Evolutionary conservation across 2,113 vertebrate species (phyloP).

Genomic region (Ammospiza caudacuta): DNA sequence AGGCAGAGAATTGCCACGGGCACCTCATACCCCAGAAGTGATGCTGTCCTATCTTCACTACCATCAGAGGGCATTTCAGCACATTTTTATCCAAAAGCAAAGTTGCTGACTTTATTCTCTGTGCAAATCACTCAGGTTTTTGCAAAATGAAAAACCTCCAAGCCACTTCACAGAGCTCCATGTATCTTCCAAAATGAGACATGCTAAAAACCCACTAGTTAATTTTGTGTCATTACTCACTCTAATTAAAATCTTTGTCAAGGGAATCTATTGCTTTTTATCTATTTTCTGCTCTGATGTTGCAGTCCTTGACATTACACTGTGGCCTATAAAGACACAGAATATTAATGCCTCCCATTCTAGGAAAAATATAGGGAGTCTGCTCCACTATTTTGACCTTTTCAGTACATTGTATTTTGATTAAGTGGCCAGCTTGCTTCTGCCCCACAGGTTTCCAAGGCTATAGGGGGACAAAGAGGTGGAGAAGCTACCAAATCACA

Average conservation of each 20-base stretch:
- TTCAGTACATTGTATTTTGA: conserved; percentile 63
- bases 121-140: neutral
- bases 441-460: conserved; percentile 52
- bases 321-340: conserved; percentile 10
- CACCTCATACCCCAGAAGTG: neutral
- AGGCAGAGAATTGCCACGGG: neutral
- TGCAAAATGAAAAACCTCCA: neutral
- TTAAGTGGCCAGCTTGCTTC: conserved; percentile 49
- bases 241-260: conserved; percentile 58
- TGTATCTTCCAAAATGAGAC: conserved; percentile 33
- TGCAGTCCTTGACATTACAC: conserved; percentile 19
- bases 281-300: conserved; percentile 32
- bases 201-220: neutral
- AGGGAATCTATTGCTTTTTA: conserved; percentile 21
- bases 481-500: conserved; percentile 10
- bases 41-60: neutral
- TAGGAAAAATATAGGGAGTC: conserved; percentile 43
- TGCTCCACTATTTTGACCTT: conserved; percentile 57
- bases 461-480: neutral
- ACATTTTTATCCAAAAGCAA: neutral
- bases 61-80: neutral
- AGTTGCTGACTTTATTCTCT: neutral
- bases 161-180: neutral
- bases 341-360: conserved; percentile 51
- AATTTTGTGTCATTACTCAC: conserved; percentile 15